A percentile compares a stretch with the other conserved stretches of the same genome.
phyloP scores from a whole-genome alignment of 2,797 vertebrate genomes.

The Hyperoplus immaculatus region DNA sequence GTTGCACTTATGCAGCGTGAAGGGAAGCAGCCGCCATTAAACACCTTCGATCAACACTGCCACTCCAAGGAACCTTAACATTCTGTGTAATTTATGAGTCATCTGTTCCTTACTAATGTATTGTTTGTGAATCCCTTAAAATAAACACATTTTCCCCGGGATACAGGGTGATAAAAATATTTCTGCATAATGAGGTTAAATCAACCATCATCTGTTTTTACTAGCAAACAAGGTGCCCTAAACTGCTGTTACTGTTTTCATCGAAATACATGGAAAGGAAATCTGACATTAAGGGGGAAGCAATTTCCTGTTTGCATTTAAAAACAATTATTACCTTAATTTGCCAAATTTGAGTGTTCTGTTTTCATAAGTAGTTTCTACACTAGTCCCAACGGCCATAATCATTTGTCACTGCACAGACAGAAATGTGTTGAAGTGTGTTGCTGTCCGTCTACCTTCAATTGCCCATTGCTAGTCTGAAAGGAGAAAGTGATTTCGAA shows the following conservation, averaged over 20 bases:
- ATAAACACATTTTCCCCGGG: conserved; percentile 41
- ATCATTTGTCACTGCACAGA: neutral
- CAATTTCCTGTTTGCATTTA: neutral
- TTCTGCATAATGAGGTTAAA: conserved; percentile 15
- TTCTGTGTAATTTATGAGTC: conserved; percentile 54
- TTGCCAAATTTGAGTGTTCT: neutral
- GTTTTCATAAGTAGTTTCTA: neutral
- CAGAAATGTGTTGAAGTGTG: neutral
- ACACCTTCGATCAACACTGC: conserved; percentile 9
- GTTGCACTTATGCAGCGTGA: neutral
- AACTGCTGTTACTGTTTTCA: conserved; percentile 6
- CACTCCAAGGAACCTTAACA: conserved; percentile 26
- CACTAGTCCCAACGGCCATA: neutral
- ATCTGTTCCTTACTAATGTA: conserved; percentile 58
- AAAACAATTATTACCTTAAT: neutral
- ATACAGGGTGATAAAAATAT: conserved; percentile 36
- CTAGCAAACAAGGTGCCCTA: neutral
- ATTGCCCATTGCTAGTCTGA: conserved; percentile 21
- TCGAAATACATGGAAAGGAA: neutral
- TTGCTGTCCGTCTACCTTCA: conserved; percentile 3
- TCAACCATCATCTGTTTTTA: conserved; percentile 23
- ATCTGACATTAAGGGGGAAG: neutral
- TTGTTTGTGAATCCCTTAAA: conserved; percentile 36
- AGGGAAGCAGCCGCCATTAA: conserved; percentile 12
- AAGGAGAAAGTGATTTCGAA: neutral